Percentiles rank a stretch among this genome's conserved stretches.
Evolutionary conservation across 2,797 vertebrate genomes (phyloP).

Genomic region (Sebastes vulpes): DNA sequence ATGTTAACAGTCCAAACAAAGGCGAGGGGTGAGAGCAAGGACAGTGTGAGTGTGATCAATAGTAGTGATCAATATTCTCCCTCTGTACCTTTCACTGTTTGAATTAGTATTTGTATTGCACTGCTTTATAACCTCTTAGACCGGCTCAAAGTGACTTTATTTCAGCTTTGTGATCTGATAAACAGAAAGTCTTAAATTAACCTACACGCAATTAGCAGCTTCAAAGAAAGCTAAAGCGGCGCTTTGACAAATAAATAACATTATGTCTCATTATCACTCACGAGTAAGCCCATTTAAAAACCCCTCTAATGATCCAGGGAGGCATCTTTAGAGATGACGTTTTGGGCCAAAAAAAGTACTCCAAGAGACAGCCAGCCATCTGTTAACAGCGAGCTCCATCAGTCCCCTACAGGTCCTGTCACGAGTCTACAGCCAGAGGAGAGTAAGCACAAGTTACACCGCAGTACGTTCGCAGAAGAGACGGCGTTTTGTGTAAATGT

Average conservation of each 20-base stretch:
- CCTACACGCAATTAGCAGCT: slow-evolving; percentile 1
- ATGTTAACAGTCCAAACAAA: slow-evolving; percentile 46
- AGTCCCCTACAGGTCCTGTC: slow-evolving; percentile 64
- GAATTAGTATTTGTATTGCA: slow-evolving; percentile 48
- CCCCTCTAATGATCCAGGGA: slow-evolving; percentile 27
- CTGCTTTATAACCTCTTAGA: slow-evolving; percentile 19
- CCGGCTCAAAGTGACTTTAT: slow-evolving; percentile 43
- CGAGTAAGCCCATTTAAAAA: slow-evolving; percentile 11
- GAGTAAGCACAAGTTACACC: slow-evolving; percentile 56
- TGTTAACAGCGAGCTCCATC: slow-evolving; percentile 64
- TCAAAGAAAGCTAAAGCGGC: background rate
- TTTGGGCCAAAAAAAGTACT: slow-evolving; percentile 44
- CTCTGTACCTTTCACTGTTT: slow-evolving; percentile 51
- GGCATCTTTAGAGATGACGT: slow-evolving; percentile 35
- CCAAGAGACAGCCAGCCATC: slow-evolving; percentile 54
- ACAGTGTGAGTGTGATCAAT: slow-evolving; percentile 53
- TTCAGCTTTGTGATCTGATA: slow-evolving; percentile 14
- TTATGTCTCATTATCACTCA: slow-evolving; percentile 41
- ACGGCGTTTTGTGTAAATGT: slow-evolving; percentile 55
- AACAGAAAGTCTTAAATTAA: slow-evolving; percentile 20
- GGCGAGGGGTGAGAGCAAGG: slow-evolving; percentile 35
- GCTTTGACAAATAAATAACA: slow-evolving; percentile 38
- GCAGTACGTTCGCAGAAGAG: slow-evolving; percentile 24
- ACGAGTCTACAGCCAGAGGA: slow-evolving; percentile 45
- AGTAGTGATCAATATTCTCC: slow-evolving; percentile 62